Percentiles rank a stretch among this genome's conserved stretches.
Evolutionary conservation across 35 echinoderm and acorn worm genomes (phyloP).

Genomic region (Apostichopus parvimensis): DNA sequence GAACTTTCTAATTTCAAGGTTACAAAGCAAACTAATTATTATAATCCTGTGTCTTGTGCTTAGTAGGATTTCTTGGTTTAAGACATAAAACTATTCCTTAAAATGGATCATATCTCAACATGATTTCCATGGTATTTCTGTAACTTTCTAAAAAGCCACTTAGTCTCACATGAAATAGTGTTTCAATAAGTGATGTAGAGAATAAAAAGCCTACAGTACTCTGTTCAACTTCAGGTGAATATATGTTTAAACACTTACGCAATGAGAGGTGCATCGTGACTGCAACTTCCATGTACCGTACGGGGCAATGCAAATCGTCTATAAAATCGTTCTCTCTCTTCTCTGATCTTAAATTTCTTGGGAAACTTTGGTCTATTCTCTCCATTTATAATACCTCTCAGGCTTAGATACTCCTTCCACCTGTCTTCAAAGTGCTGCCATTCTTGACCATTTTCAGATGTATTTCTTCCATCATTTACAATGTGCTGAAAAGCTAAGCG

Average conservation of each 20-base stretch:
- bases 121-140: no score
- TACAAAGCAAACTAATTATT: no score
- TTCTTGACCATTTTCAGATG: conserved; percentile 61
- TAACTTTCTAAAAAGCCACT: no score
- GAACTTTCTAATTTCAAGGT: no score
- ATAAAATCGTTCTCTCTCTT: conserved; percentile 73
- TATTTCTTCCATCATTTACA: conserved; percentile 60
- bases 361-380: conserved; percentile 87
- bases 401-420: conserved; percentile 76
- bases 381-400: conserved; percentile 81
- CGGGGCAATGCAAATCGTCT: conserved; percentile 56
- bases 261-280: conserved; percentile 92
- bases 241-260: conserved; percentile 58
- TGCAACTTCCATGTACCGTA: conserved; percentile 59
- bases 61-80: no score
- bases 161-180: no score
- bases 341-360: conserved; percentile 70
- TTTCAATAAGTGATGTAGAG: no score
- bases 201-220: no score
- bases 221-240: no score
- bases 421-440: conserved; percentile 75
- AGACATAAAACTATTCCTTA: no score
- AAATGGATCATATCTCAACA: no score
- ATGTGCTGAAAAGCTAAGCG: conserved; percentile 80
- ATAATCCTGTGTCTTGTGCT: no score